Percentiles rank a stretch among this genome's conserved stretches.
These are phyloP conservation scores for Pachliopta kotzebuea DNA, from an alignment of 2,888 invertebrate genomes.

Conservation along the genomic window DNA sequence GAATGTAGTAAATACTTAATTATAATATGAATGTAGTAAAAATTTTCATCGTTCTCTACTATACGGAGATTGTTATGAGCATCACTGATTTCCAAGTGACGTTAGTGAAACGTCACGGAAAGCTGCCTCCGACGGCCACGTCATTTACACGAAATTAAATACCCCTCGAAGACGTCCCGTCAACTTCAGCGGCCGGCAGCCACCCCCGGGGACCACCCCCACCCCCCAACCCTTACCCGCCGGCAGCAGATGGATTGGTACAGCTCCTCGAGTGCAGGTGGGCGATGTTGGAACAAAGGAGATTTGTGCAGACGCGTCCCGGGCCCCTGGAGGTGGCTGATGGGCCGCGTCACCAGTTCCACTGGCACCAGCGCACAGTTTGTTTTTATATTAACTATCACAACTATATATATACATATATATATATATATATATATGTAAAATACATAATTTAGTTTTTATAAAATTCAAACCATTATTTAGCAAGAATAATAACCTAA, in stretches of 20 bases:
- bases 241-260: slow-evolving; percentile 72
- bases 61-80: neutral
- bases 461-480: no score
- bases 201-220: slow-evolving; percentile 35
- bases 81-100: slow-evolving; percentile 28
- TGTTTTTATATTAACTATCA: no score
- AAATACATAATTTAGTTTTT: no score
- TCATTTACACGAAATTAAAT: slow-evolving; percentile 78
- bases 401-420: no score
- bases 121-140: slow-evolving; percentile 39
- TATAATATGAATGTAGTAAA: no score
- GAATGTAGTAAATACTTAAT: no score
- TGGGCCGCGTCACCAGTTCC: no score
- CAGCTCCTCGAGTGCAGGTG: slow-evolving; percentile 72
- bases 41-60: no score
- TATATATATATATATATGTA: no score
- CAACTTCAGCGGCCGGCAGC: slow-evolving; percentile 41
- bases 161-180: slow-evolving; percentile 60
- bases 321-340: no score
- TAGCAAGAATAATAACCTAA: no score
- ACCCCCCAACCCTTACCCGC: slow-evolving; percentile 34
- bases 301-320: slow-evolving; percentile 60
- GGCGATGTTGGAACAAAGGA: slow-evolving; percentile 67
- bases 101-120: slow-evolving; percentile 34
- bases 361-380: no score